phyloP scores from a whole-genome alignment of 2,888 invertebrate species.

The Phania funesta region DNA sequence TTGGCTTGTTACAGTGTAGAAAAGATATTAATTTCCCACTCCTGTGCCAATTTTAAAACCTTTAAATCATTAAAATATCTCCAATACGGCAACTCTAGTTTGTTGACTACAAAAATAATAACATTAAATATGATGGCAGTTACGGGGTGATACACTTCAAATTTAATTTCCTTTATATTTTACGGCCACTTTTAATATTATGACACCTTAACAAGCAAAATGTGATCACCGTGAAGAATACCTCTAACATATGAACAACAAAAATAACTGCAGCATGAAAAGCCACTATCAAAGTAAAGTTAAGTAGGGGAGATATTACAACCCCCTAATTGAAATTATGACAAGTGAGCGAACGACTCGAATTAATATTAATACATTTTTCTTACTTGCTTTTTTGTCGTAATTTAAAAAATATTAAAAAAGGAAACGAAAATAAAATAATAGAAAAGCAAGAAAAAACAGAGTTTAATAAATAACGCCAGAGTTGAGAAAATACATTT shows the following conservation, averaged over 20 bases:
- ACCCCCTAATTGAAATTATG: slow-evolving; percentile 48
- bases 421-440: too few species aligned
- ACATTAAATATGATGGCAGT: slow-evolving; percentile 44
- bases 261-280: not conserved
- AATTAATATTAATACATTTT: not conserved
- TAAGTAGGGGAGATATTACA: not conserved
- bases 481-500: too few species aligned
- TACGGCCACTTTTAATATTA: slow-evolving; percentile 35
- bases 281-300: not conserved
- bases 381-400: too few species aligned
- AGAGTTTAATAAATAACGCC: too few species aligned
- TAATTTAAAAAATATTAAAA: too few species aligned
- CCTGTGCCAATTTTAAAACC: too few species aligned
- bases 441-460: too few species aligned
- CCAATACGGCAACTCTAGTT: slow-evolving; percentile 32
- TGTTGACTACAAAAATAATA: slow-evolving; percentile 34
- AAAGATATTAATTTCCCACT: too few species aligned
- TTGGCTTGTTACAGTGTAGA: too few species aligned
- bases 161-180: slow-evolving; percentile 64
- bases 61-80: not conserved
- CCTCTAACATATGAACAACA: not conserved
- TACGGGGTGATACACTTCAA: slow-evolving; percentile 58
- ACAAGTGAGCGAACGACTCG: slow-evolving; percentile 13
- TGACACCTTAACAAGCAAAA: slow-evolving; percentile 53
- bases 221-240: slow-evolving; percentile 39